Conservation (phyloP, 2,888 invertebrate species). For the Meta bourneti region DNA sequence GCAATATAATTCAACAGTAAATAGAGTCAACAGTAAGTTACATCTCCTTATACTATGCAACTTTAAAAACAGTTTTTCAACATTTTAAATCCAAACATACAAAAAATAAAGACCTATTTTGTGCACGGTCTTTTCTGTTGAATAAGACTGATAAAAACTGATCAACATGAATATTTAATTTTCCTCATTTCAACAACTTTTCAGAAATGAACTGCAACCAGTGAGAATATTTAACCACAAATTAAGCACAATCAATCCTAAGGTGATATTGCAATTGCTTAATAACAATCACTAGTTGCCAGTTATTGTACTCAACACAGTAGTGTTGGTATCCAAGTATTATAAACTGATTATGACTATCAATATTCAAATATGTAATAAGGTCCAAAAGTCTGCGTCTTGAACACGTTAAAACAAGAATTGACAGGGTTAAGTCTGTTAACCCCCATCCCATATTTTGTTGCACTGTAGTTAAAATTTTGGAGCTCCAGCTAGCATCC, state of each 20-base stretch:
- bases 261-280: background rate
- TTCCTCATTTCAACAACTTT: background rate
- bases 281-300: background rate
- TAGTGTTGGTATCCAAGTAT: too few species aligned
- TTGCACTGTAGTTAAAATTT: too few species aligned
- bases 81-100: constrained; percentile 4
- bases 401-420: too few species aligned
- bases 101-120: constrained; percentile 29
- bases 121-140: background rate
- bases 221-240: background rate
- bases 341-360: too few species aligned
- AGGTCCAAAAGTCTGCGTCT: too few species aligned
- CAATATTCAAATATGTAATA: too few species aligned
- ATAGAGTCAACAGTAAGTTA: constrained; percentile 23
- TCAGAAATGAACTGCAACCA: background rate
- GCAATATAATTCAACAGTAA: background rate
- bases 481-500: too few species aligned
- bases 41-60: constrained; percentile 34
- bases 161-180: constrained; percentile 9
- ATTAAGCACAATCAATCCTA: background rate
- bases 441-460: too few species aligned
- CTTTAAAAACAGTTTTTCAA: constrained; percentile 29
- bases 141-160: background rate
- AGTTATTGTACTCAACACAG: background rate
- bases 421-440: too few species aligned